phyloP scores from a whole-genome alignment of 1,140 invertebrate species.

The Calliopsis andreniformis region DNA sequence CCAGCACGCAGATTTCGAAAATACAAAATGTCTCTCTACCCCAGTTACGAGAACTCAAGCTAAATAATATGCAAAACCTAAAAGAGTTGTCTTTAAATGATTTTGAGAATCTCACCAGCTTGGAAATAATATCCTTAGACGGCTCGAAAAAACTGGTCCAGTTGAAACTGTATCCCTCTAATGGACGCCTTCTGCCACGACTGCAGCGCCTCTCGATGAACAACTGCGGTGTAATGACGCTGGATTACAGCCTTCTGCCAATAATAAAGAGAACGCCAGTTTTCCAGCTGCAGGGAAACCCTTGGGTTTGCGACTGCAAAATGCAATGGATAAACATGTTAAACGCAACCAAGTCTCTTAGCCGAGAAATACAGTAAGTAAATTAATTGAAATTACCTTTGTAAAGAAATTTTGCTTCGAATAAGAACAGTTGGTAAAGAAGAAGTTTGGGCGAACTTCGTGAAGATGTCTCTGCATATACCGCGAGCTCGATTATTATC shows the following conservation, averaged over 20 bases:
- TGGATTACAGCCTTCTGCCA: slow-evolving; percentile 66
- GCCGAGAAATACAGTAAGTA: slow-evolving; percentile 74
- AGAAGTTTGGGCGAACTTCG: neutral
- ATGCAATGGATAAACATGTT: slow-evolving; percentile 75
- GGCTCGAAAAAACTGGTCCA: slow-evolving; percentile 54
- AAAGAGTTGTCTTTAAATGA: slow-evolving; percentile 72
- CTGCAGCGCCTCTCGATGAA: slow-evolving; percentile 71
- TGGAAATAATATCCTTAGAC: slow-evolving; percentile 71
- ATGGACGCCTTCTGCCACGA: slow-evolving; percentile 65
- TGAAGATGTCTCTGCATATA: slow-evolving; percentile 32
- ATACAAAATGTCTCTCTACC: slow-evolving; percentile 69
- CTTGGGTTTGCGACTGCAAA: slow-evolving; percentile 79
- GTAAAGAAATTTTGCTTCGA: neutral
- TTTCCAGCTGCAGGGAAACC: slow-evolving; percentile 77
- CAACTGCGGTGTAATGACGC: slow-evolving; percentile 66
- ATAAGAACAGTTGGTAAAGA: neutral
- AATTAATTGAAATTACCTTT: neutral
- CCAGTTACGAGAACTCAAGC: slow-evolving; percentile 60
- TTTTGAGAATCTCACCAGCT: slow-evolving; percentile 72
- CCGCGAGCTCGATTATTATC: neutral
- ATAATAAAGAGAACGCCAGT: slow-evolving; percentile 72
- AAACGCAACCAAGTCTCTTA: slow-evolving; percentile 67
- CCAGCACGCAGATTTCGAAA: slow-evolving; percentile 69
- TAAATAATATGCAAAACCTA: slow-evolving; percentile 74
- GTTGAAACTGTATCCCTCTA: slow-evolving; percentile 65